Percentiles rank a stretch among this genome's conserved stretches.
Evolutionary conservation across 1,140 invertebrate genomes (phyloP).

Genomic region (Drosophila pectinifera): DNA sequence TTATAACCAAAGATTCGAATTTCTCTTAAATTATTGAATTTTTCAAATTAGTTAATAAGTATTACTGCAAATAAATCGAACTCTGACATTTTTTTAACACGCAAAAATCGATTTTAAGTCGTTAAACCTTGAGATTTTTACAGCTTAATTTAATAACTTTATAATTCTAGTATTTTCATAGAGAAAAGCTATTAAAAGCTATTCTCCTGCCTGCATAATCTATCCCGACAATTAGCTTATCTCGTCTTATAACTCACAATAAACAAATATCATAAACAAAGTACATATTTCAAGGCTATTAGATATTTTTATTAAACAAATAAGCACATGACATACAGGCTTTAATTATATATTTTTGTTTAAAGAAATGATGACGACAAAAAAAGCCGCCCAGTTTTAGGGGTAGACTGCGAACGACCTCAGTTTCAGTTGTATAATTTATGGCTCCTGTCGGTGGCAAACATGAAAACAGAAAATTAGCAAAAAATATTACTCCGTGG

Average conservation of each 20-base stretch:
- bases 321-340: background rate
- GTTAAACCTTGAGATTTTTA: background rate
- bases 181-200: background rate
- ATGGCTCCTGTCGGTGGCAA: constrained; percentile 56
- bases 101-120: background rate
- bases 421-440: constrained; percentile 58
- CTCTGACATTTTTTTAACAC: no score
- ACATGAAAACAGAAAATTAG: constrained; percentile 60
- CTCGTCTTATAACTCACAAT: no score
- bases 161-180: background rate
- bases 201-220: no score
- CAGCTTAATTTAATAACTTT: background rate
- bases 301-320: background rate
- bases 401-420: constrained; percentile 22
- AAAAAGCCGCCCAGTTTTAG: constrained; percentile 1
- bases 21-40: no score
- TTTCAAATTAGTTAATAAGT: no score
- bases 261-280: background rate
- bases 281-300: background rate
- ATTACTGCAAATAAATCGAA: no score
- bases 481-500: constrained; percentile 16
- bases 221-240: no score
- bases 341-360: constrained; percentile 4
- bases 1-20: no score
- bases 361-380: constrained; percentile 16